Evolutionary conservation across 1,140 invertebrate species (phyloP).

Genomic region (Atta texana): DNA sequence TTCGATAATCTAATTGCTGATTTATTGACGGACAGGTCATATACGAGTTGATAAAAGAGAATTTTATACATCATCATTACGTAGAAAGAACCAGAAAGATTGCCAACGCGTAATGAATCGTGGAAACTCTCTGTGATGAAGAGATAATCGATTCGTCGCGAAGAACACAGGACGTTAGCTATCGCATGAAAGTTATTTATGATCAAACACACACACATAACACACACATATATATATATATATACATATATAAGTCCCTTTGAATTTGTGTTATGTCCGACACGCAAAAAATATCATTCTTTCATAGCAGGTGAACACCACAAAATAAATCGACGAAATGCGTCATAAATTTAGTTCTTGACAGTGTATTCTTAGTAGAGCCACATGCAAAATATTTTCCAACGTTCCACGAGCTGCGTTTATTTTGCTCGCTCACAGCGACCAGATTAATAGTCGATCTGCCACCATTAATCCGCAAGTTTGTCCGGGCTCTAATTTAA

Average conservation of each 20-base stretch:
- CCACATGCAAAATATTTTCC: conserved; percentile 59
- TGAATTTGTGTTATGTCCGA: conserved; percentile 7
- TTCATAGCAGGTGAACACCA: neutral
- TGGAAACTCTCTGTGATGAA: neutral
- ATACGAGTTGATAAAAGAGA: neutral
- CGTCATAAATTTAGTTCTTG: conserved; percentile 42
- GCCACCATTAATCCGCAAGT: conserved; percentile 62
- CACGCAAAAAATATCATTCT: conserved; percentile 30
- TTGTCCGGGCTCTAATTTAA: conserved; percentile 64
- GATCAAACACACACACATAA: neutral
- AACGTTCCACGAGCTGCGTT: conserved; percentile 30
- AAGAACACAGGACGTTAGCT: neutral
- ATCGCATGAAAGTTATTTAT: conserved; percentile 12
- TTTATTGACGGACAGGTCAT: conserved; percentile 7
- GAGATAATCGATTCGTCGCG: neutral
- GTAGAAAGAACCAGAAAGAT: neutral
- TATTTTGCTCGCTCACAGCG: conserved; percentile 48
- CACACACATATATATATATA: too few species aligned
- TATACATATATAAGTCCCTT: neutral
- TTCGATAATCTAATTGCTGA: conserved; percentile 28
- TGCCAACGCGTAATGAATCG: neutral
- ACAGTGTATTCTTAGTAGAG: conserved; percentile 48
- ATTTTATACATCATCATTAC: neutral
- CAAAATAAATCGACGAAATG: conserved; percentile 42
- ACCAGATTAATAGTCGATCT: conserved; percentile 58